Base-by-base conservation (phyloP, 2,113 vertebrate genomes). In the Hydrolagus affinis region DNA sequence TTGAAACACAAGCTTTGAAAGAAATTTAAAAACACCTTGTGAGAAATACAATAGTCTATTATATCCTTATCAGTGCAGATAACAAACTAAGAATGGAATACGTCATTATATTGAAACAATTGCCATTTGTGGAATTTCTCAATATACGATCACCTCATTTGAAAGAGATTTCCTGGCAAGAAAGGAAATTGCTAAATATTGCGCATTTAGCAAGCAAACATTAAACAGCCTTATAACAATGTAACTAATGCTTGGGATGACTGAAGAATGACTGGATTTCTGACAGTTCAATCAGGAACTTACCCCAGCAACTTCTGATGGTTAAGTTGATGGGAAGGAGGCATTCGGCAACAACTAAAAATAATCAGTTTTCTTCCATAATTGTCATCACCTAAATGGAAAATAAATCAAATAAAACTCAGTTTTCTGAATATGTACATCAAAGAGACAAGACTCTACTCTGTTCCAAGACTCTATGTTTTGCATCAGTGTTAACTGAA, bases 321-420 rank as follows among this genome's bases (percentile, higher is more conserved):
- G 92, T 95, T 93, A 85, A 97, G 94, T 89, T 98, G 92, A 68
- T 96, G 92, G 0, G 92, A 95, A 0, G 95, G 95, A 0, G 96
- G 96, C 90, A 96, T 88, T 86, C 90, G 91, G 88, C 94, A 96
- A 91, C 96, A 96, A 87, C 95, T 96, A 90, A 97, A 97, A 3
- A 89, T 89, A 77, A 97, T 90, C 85, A 96, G 86, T 85, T 93
- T 95, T 86, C 96, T 92, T 80, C 96, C 95, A 4, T 92, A 94
- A 87, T 88, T 89, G 87, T 97, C 95, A 70, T 96, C 93, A 72
- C 96, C 96, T 97, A 89, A 12, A 62, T 72, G 86, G 56, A 25
- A 87, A 85, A 88, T 85, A 64, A 70, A 66, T 11, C 72, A 75
- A 44, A 83, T 30, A 66, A 83, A 83, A 66, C 28, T 28, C 6